A percentile compares a stretch with the other conserved stretches of the same genome.
phyloP scores from a whole-genome alignment of 2,888 invertebrate species.

The Cataglyphis cursor region DNA sequence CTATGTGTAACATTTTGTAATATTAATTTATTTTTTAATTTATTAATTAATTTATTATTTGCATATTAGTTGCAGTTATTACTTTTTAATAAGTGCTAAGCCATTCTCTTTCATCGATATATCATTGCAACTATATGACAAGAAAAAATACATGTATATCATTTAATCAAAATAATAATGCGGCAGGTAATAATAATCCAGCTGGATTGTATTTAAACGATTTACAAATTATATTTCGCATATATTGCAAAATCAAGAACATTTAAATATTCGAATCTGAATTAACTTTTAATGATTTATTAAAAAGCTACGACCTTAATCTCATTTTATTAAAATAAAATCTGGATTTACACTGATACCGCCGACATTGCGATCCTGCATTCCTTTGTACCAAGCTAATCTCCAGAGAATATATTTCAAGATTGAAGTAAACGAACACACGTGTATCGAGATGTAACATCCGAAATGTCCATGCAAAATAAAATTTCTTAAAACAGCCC shows the following conservation, averaged over 20 bases:
- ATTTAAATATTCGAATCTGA: not conserved
- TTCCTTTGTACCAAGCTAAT: not conserved
- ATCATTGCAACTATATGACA: not conserved
- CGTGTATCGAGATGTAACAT: not conserved
- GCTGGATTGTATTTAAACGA: not conserved
- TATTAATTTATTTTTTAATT: conserved; percentile 7
- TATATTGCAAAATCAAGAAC: not conserved
- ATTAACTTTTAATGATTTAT: not conserved
- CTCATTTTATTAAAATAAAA: not conserved
- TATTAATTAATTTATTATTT: conserved; percentile 14
- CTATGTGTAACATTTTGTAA: not conserved
- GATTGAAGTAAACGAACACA: not conserved
- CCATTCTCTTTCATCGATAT: not conserved
- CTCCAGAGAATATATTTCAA: not conserved
- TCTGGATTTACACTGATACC: not conserved
- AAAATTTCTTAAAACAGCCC: conserved; percentile 5
- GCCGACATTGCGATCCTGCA: not conserved
- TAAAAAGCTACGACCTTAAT: not conserved
- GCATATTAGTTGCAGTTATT: not conserved
- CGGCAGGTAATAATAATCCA: not conserved
- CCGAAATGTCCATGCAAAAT: not conserved
- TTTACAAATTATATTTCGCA: not conserved
- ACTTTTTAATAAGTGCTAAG: not conserved
- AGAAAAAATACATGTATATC: not conserved
- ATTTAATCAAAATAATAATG: not conserved